Evolutionary conservation across 2,888 invertebrate species (phyloP), one percentile per base, ranked within the genome.

Genomic region (Copidosoma aretas): DNA sequence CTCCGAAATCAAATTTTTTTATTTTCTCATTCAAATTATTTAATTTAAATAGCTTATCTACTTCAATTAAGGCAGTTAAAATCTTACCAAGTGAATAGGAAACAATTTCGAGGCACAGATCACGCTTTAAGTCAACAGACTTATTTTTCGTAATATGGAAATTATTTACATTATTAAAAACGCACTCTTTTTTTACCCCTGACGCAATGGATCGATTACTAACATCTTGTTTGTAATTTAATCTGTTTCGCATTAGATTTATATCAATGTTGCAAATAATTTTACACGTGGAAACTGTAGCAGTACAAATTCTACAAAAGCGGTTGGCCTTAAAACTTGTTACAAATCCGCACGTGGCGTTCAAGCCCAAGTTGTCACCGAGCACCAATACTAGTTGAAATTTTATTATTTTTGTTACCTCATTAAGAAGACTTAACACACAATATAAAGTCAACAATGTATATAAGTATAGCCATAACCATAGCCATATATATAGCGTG

Each of bases 201-300:
- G 58, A 19, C 12, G 17, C 15, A 8, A 58, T 19, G 19, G 10
- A 14, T 10, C 12, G n/a, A 19, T 21, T 43, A 8, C 4, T n/a
- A 10, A 60, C 43, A 46, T 60, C 49, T 25, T 43, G 12, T 22
- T 21, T 17, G 21, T 60, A 60, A 60, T 60, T 60, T 46, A n/a
- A n/a, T 60, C 12, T 46, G 19, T 43, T 60, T 43, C 25, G 41
- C 15, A 49, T 12, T 17, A 60, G 25, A n/a, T 19, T 12, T 10
- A 19, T 17, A 43, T 60, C 46, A n/a, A 32, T 22, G 17, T 22
- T 10, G 22, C 15, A 21, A 43, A 56, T 56, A 39, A 10, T 32
- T 56, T 32, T n/a, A 19, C 56, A 56, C 39, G 19, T 10, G 10
- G 5, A 10, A 15, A n/a, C 15, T n/a, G 56, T 56, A 15, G 56